phyloP scores from a whole-genome alignment of 2,113 vertebrate genomes.

The Ciconia stormi region DNA sequence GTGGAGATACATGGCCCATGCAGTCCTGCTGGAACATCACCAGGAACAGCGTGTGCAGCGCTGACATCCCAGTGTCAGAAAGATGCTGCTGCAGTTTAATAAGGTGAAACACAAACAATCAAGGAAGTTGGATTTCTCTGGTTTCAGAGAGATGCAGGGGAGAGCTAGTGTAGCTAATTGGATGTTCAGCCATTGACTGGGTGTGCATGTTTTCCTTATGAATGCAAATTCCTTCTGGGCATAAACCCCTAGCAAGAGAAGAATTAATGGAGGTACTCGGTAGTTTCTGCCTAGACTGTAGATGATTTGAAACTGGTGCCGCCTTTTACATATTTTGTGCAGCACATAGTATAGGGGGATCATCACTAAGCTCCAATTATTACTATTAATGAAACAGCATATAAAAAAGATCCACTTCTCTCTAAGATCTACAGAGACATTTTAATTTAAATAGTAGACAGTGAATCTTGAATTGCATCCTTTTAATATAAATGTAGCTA shows the following conservation, averaged over 20 bases:
- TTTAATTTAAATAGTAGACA: neutral
- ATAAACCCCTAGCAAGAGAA: neutral
- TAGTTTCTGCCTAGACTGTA: neutral
- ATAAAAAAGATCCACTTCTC: neutral
- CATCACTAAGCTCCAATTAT: neutral
- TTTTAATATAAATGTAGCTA: neutral
- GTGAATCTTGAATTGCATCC: neutral
- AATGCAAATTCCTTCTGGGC: neutral
- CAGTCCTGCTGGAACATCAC: neutral
- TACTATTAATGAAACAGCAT: neutral
- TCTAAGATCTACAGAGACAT: neutral
- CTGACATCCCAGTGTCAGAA: neutral
- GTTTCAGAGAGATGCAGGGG: neutral
- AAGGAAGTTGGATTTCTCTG: neutral
- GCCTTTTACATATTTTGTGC: neutral
- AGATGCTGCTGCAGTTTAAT: neutral
- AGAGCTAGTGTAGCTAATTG: neutral
- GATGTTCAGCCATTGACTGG: neutral
- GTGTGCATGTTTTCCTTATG: neutral
- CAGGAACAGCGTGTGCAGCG: fast-evolving
- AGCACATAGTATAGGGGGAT: neutral
- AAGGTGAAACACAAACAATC: neutral
- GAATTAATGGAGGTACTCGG: neutral
- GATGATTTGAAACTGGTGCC: neutral
- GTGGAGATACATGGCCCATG: neutral